A percentile compares a stretch with the other conserved stretches of the same genome.
These are phyloP conservation scores for Hemicrepidius hirtus DNA, from an alignment of 2,888 invertebrate species.

Conservation along the genomic window DNA sequence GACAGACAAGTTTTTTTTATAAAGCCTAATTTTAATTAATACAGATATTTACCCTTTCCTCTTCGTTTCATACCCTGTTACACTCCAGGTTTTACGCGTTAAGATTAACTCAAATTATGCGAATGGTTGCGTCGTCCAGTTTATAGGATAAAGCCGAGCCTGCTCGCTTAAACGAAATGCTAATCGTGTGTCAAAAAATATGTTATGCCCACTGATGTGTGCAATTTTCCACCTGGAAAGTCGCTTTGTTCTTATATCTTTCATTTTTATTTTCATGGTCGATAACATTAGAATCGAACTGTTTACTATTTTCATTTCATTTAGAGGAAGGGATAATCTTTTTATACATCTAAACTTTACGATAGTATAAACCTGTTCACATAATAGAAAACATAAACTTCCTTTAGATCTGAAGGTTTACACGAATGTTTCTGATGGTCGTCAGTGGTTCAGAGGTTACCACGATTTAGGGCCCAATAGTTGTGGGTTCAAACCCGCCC, in stretches of 20 bases:
- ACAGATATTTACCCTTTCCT: conserved; percentile 26
- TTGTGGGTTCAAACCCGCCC: too few species aligned
- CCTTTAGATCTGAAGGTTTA: too few species aligned
- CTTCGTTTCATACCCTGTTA: conserved; percentile 18
- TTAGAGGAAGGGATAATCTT: too few species aligned
- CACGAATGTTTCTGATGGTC: too few species aligned
- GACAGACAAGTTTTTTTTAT: background rate
- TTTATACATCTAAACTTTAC: too few species aligned
- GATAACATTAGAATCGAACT: background rate
- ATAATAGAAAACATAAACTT: too few species aligned
- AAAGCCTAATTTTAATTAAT: conserved; percentile 21
- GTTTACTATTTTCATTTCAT: conserved; percentile 1
- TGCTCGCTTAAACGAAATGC: conserved; percentile 41
- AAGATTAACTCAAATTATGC: conserved; percentile 43
- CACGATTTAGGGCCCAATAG: too few species aligned
- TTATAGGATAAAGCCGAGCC: conserved; percentile 29
- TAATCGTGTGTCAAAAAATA: conserved; percentile 50
- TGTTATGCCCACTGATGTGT: conserved; percentile 39
- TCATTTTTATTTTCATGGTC: conserved; percentile 22
- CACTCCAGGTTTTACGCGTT: conserved; percentile 32
- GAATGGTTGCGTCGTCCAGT: conserved; percentile 35
- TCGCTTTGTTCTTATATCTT: conserved; percentile 43
- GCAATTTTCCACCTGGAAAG: conserved; percentile 41
- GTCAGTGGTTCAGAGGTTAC: too few species aligned
- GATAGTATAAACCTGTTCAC: too few species aligned